Evolutionary conservation across 2,888 invertebrate species (phyloP), one percentile per base, ranked within the genome.

Genomic region (Drosophila maculinotata): DNA sequence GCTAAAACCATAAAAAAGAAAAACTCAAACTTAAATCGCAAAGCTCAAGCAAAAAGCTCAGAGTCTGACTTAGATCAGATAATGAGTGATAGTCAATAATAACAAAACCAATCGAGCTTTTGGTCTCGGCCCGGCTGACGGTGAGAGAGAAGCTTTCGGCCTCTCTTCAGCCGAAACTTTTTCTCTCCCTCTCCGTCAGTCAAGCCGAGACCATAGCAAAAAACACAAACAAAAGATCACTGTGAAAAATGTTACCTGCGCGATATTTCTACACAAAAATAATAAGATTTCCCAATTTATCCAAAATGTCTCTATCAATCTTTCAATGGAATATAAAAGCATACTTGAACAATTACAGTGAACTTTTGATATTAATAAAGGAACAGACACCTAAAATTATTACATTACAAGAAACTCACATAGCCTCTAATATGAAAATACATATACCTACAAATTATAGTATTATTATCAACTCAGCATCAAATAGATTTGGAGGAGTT

Each of bases 401-500:
- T 6, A 26, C 41, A n/a, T 8, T 41, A 14, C 41, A 41, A 41
- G 26, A 41, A 41, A 42, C 42, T 15, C 42, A 42, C 15, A 42
- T 42, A n/a, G n/a, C n/a, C n/a, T n/a, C n/a, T n/a, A n/a, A n/a
- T n/a, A n/a, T n/a, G n/a, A n/a, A n/a, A n/a, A n/a, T n/a, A n/a
- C n/a, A n/a, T n/a, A n/a, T n/a, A n/a, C 10, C 26, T 26, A 26
- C 9, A 26, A 26, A 26, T 26, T 26, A 26, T 26, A 26, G 26
- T 26, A 26, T 26, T 9, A n/a, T n/a, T n/a, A n/a, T n/a, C n/a
- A 45, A 38, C 8, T 3, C 6, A 8, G 26, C 26, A 26, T 26
- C 26, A 28, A 52, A 26, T 9, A 47, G 47, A 31, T 63, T 36
- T 49, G 39, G 57, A 0, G 58, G 48, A 12, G 57, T 42, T 12